Evolutionary conservation across 2,888 invertebrate species (phyloP).

Genomic region (Ormyrus thymus): DNA sequence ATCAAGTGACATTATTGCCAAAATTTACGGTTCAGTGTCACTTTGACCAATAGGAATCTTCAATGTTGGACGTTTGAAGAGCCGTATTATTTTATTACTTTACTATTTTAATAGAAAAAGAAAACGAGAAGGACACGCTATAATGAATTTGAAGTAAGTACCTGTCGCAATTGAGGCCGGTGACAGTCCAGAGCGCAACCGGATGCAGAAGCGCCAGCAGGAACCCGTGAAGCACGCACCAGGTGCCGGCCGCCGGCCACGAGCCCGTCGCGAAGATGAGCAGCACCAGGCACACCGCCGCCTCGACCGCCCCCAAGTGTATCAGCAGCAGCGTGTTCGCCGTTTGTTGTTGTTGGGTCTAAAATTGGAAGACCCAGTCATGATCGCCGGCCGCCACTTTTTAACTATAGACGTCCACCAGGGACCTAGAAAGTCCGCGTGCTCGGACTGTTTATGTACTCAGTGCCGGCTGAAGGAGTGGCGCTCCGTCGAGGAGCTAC

Average conservation of each 20-base stretch:
- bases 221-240: slow-evolving; percentile 82
- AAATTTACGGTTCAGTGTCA: too few relatives aligned
- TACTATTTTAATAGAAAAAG: too few relatives aligned
- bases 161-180: slow-evolving; percentile 85
- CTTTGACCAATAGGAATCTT: too few relatives aligned
- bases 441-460: too few relatives aligned
- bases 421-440: too few relatives aligned
- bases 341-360: slow-evolving; percentile 71
- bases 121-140: not conserved
- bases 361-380: slow-evolving; percentile 18
- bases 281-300: slow-evolving; percentile 80
- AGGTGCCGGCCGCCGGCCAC: slow-evolving; percentile 77
- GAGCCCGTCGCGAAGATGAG: slow-evolving; percentile 78
- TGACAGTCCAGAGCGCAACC: slow-evolving; percentile 86
- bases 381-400: too few relatives aligned
- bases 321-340: slow-evolving; percentile 84
- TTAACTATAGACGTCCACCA: too few relatives aligned
- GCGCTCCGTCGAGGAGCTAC: too few relatives aligned
- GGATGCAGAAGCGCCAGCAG: slow-evolving; percentile 84
- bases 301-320: slow-evolving; percentile 84
- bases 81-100: too few relatives aligned
- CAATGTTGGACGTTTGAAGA: too few relatives aligned
- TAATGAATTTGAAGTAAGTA: slow-evolving; percentile 41
- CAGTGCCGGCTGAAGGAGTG: too few relatives aligned
- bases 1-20: too few relatives aligned